Evolutionary conservation across 2,888 invertebrate species (phyloP).

Genomic region (Drosophila fulvimacula): DNA sequence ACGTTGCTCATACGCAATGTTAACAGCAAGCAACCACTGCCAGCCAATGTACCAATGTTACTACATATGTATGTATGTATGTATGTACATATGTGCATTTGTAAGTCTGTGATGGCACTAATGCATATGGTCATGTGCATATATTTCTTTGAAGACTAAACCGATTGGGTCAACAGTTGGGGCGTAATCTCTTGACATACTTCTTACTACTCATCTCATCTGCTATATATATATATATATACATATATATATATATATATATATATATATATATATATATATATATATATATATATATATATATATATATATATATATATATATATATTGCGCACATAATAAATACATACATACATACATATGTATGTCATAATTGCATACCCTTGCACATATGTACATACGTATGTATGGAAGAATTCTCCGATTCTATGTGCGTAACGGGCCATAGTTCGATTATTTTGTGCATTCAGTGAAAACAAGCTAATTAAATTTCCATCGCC

Average conservation of each 20-base stretch:
- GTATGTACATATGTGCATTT: background rate
- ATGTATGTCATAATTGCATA: background rate
- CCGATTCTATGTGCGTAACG: background rate
- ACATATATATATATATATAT: background rate
- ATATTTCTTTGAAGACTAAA: background rate
- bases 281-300: background rate
- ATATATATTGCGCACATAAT: too few species aligned
- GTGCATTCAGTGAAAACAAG: conserved; percentile 14
- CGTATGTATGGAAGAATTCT: too few species aligned
- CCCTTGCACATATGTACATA: too few species aligned
- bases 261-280: background rate
- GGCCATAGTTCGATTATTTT: conserved; percentile 5
- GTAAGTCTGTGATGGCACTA: background rate
- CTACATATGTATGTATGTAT: too few species aligned
- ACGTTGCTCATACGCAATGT: conserved; percentile 61
- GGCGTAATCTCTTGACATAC: conserved; percentile 59
- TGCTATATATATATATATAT: background rate
- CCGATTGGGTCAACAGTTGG: conserved; percentile 61
- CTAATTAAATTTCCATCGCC: conserved; percentile 47
- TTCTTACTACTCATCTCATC: conserved; percentile 30
- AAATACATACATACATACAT: background rate
- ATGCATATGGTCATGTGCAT: too few species aligned
- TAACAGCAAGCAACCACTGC: conserved; percentile 3
- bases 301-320: background rate
- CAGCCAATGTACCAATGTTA: too few species aligned